A percentile compares a stretch with the other conserved stretches of the same genome.
These are phyloP conservation scores for Drosophila silvestris DNA, from an alignment of 2,888 invertebrate genomes.

Conservation along the genomic window DNA sequence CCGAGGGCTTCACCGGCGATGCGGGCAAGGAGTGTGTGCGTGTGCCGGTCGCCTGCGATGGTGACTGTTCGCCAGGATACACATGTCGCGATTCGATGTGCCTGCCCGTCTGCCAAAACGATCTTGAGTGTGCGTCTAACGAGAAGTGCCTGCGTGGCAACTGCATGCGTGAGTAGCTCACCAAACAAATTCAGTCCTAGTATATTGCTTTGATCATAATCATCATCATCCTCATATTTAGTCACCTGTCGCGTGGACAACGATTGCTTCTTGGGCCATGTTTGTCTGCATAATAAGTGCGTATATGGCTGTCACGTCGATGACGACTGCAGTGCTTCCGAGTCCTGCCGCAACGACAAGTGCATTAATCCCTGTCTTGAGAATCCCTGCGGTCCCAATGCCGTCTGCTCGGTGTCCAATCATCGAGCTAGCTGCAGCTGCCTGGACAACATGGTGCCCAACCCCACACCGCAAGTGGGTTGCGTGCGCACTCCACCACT, in stretches of 20 bases:
- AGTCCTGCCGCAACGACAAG: slow-evolving; percentile 92
- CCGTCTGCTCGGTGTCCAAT: slow-evolving; percentile 91
- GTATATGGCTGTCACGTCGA: slow-evolving; percentile 94
- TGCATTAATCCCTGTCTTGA: slow-evolving; percentile 92
- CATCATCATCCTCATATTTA: slow-evolving; percentile 63
- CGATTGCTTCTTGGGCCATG: slow-evolving; percentile 96
- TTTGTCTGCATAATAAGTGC: slow-evolving; percentile 94
- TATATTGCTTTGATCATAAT: neutral
- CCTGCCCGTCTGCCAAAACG: slow-evolving; percentile 90
- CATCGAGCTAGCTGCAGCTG: slow-evolving; percentile 94
- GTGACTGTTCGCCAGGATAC: slow-evolving; percentile 90
- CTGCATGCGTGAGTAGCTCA: slow-evolving; percentile 89
- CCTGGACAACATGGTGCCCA: slow-evolving; percentile 91
- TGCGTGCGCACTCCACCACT: slow-evolving; percentile 93
- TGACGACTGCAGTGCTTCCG: slow-evolving; percentile 94
- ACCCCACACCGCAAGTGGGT: slow-evolving; percentile 94
- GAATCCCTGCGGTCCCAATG: slow-evolving; percentile 94
- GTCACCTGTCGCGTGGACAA: slow-evolving; percentile 96
- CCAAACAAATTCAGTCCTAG: neutral
- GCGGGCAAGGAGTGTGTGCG: slow-evolving; percentile 93
- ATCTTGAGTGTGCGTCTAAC: slow-evolving; percentile 94
- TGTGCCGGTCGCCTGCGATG: slow-evolving; percentile 92
- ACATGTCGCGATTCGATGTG: slow-evolving; percentile 94
- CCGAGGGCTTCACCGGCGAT: slow-evolving; percentile 94
- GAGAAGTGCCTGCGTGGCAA: slow-evolving; percentile 94